Evolutionary conservation across 1,140 invertebrate genomes (phyloP).

Genomic region (Wiebesia pumilae): DNA sequence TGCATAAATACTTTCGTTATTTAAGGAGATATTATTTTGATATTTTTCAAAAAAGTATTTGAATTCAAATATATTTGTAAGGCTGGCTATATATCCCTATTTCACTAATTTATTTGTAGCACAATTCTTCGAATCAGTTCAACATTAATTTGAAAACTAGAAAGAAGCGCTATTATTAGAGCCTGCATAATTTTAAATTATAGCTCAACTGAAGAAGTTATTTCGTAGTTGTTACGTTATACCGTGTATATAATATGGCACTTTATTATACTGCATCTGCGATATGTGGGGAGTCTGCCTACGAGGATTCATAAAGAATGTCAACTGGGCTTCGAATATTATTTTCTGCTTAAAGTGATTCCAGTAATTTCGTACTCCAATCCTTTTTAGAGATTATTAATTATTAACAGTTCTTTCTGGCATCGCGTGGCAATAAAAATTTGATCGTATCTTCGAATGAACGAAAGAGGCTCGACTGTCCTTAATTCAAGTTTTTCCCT

Average conservation of each 20-base stretch:
- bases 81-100: not conserved
- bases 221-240: conserved; percentile 12
- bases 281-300: not conserved
- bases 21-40: too few relatives aligned
- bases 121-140: not conserved
- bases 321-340: not conserved
- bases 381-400: not conserved
- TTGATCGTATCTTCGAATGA: not conserved
- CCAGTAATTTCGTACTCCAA: not conserved
- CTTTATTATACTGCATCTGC: not conserved
- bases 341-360: not conserved
- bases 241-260: conserved; percentile 11
- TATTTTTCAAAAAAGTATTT: too few relatives aligned
- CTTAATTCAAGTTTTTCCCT: not conserved
- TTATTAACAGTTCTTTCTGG: not conserved
- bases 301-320: not conserved
- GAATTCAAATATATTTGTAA: too few relatives aligned
- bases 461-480: not conserved
- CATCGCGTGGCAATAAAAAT: not conserved
- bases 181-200: conserved; percentile 23
- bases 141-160: not conserved
- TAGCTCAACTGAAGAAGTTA: conserved; percentile 8
- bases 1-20: too few relatives aligned
- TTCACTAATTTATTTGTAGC: not conserved
- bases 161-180: not conserved